A percentile compares a stretch with the other conserved stretches of the same genome.
Conservation (phyloP, 2,888 invertebrate genomes). For the Dysmachus trigonus region DNA sequence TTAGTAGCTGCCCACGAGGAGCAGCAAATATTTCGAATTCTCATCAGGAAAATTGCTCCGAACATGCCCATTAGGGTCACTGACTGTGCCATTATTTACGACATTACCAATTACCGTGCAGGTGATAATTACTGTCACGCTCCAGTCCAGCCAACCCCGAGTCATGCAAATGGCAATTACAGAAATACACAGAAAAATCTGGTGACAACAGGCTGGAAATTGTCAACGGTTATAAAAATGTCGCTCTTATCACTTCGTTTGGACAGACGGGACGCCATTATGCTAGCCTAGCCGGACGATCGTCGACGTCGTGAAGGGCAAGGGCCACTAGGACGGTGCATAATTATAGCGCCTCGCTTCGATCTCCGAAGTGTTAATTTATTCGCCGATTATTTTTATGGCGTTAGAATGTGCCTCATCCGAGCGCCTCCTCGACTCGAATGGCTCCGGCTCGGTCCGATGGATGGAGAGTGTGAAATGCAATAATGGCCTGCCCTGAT, state of each 20-base stretch:
- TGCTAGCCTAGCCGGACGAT: not conserved
- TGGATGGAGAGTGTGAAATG: slow-evolving; percentile 17
- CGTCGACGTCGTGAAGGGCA: not conserved
- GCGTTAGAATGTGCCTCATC: not conserved
- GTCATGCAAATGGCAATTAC: slow-evolving; percentile 12
- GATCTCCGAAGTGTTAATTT: slow-evolving; percentile 30
- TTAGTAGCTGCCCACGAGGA: not conserved
- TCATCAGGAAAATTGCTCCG: not conserved
- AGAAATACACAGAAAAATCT: not conserved
- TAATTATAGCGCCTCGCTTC: not conserved
- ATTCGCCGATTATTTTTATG: slow-evolving; percentile 25
- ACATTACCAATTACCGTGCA: not conserved
- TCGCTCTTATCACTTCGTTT: not conserved
- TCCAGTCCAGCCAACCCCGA: not conserved
- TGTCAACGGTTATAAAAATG: not conserved
- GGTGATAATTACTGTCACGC: slow-evolving; percentile 14
- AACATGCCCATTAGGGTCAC: not conserved
- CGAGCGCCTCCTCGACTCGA: not conserved
- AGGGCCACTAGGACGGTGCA: not conserved
- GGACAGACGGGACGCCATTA: not conserved
- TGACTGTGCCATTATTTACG: not conserved
- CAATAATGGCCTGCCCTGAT: not conserved
- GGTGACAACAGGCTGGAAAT: not conserved
- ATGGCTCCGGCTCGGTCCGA: not conserved
- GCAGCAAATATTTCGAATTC: not conserved